These are phyloP conservation scores for Drosophila lacicola DNA, from an alignment of 2,888 invertebrate species.

Conservation along the genomic window DNA sequence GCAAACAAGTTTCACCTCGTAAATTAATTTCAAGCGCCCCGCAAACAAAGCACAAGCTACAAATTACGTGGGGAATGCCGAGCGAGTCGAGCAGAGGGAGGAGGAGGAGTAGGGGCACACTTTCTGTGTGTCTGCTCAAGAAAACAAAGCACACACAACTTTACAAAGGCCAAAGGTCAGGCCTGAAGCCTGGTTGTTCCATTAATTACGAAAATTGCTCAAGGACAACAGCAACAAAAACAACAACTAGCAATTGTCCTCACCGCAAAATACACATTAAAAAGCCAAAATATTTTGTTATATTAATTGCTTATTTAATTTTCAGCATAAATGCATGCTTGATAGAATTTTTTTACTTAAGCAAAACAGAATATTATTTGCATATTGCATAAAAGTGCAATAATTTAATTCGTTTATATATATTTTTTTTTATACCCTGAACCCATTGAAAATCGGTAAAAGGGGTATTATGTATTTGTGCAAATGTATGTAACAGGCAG, in stretches of 20 bases:
- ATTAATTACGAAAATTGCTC: conserved; percentile 53
- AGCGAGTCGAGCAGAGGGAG: not conserved
- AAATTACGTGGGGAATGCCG: conserved; percentile 46
- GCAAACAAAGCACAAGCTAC: conserved; percentile 56
- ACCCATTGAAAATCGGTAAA: too few relatives aligned
- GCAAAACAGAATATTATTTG: conserved; percentile 45
- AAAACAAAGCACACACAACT: conserved; percentile 12
- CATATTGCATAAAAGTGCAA: conserved; percentile 23
- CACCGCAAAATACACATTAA: conserved; percentile 49
- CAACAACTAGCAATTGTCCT: conserved; percentile 20
- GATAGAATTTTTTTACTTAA: conserved; percentile 18
- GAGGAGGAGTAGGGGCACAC: not conserved
- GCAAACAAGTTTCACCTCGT: conserved; percentile 79
- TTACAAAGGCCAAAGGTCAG: conserved; percentile 39
- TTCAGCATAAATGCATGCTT: not conserved
- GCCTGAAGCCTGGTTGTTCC: conserved; percentile 21
- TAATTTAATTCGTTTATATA: conserved; percentile 31
- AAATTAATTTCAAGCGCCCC: conserved; percentile 69
- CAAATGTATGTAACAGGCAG: too few relatives aligned
- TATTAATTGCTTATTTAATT: not conserved
- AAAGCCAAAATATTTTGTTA: conserved; percentile 7
- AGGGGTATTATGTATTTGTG: too few relatives aligned
- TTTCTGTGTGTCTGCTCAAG: conserved; percentile 9
- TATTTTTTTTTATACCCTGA: not conserved
- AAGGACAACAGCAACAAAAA: not conserved